Evolutionary conservation across 2,797 vertebrate genomes (phyloP), one percentile per base, ranked within the genome.

Genomic region (Myotis vivesi): DNA sequence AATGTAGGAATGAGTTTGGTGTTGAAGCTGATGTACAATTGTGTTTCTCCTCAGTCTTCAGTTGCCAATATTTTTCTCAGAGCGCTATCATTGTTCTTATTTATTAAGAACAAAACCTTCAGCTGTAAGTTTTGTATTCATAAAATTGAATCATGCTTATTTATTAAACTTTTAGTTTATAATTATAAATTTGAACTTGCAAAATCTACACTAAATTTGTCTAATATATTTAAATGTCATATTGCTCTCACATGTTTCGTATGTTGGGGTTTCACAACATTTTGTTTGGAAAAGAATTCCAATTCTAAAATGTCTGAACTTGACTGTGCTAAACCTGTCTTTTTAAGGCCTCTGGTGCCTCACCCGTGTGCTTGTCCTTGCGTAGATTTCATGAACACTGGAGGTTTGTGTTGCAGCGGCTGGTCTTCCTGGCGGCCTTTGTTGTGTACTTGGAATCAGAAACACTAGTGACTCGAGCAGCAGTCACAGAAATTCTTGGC

Each of bases 301-400:
- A 0, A 57, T 94, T 89, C 7, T 69, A n/a, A 57, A 41, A 6
- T 13, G 49, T 79, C 71, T 69, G 84, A 84, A 28, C 2, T 20
- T 16, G 13, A 19, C 41, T 30, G 15, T 38, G 5, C 5, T 62
- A 51, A 83, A 15, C 30, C 13, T 2, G 0, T 79, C 28, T 55
- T 93, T 10, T 73, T 13, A 57, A 59, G 20, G 49, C 25, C 51
- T 6, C 41, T 57, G 30, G 16, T n/a, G 36, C 25, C 9, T 23
- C 12, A 6, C 11, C 22, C 81, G 17, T 12, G 13, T 57, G 66
- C 51, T 82, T 94, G 17, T 77, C 57, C 87, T 22, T 49, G n/a
- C 92, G 8, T 92, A 99, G 99, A 98, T 99, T 99, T 97, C 99
- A 99, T 4, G 99, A 99, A 93, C 99, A 99, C 96, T 99, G 99